Evolutionary conservation across 1,140 invertebrate species (phyloP).

Genomic region (Drosophila sp.): DNA sequence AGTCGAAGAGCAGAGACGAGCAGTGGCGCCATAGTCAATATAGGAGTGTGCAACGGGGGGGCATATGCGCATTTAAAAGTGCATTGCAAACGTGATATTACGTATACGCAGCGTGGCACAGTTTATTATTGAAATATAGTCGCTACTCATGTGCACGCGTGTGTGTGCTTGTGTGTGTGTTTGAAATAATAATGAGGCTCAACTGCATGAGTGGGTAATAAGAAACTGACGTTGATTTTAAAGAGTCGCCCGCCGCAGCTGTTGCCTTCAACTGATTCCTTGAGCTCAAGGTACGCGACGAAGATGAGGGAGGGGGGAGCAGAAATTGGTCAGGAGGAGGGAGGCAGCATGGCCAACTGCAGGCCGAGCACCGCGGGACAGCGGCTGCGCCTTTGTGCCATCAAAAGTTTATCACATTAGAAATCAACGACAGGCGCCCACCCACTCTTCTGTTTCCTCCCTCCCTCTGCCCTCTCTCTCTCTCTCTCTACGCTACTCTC

Average conservation of each 20-base stretch:
- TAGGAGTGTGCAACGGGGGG: slow-evolving; percentile 6
- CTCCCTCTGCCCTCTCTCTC: not conserved
- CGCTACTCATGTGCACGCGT: slow-evolving; percentile 40
- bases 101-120: slow-evolving; percentile 64
- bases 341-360: slow-evolving; percentile 13
- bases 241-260: slow-evolving; percentile 51
- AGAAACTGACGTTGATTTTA: slow-evolving; percentile 58
- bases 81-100: slow-evolving; percentile 69
- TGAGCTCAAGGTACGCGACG: not conserved
- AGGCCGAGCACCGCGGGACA: slow-evolving; percentile 17
- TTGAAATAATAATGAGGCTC: slow-evolving; percentile 69
- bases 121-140: slow-evolving; percentile 55
- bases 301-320: not conserved
- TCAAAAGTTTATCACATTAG: slow-evolving; percentile 75
- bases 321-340: not conserved
- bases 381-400: slow-evolving; percentile 48
- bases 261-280: slow-evolving; percentile 35
- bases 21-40: slow-evolving; percentile 1
- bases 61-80: slow-evolving; percentile 51
- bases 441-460: not conserved
- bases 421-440: slow-evolving; percentile 66
- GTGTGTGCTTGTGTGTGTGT: slow-evolving; percentile 28
- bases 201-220: slow-evolving; percentile 57
- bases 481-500: slow-evolving; percentile 6
- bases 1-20: not conserved